Base-by-base conservation (phyloP, 2,888 invertebrate species). In the Cosmia pyralina region DNA sequence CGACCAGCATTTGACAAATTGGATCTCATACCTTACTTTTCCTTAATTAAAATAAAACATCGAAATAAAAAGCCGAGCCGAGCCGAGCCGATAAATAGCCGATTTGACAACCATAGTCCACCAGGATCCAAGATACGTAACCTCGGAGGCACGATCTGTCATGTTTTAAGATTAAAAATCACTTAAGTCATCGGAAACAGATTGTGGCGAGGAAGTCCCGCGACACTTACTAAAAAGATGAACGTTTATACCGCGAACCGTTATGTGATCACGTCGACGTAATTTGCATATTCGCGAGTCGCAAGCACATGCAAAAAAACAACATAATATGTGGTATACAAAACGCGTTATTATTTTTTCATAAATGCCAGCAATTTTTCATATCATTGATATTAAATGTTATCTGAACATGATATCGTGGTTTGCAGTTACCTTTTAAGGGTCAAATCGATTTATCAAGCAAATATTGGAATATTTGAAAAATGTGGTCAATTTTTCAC, bases 161-260 rank as follows among this genome's bases (percentile, higher is more conserved):
- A 83, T 66, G 68, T 67, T 80, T 82, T 58, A 84, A 89, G 90
- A 90, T 90, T 76, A 88, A 82, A 82, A 85, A 84, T 84, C 88
- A 87, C 87, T 89, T 86, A 86, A 77, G 72, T 80, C 81, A 76
- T 81, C 66, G 82, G 59, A 79, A 81, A 85, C 53, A 67, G 81
- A 88, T 85, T 82, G 78, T 48, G 28, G 59, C 60, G 52, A 58
- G 55, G 65, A 79, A 53, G 65, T 58, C 73, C 52, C 75, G 52
- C 73, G 79, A 80, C 79, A 74, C 59, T 48, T 63, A 60, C 65
- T 72, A 53, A 66, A 74, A 79, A 81, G 63, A 75, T 73, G 75
- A 81, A 72, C 78, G 48, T 70, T 74, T 71, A 78, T 66, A 77
- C 71, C 52, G 55, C 62, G 53, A 74, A 85, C 89, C 83, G 89